A percentile compares a stretch with the other conserved stretches of the same genome.
Evolutionary conservation across 2,797 vertebrate species (phyloP).

Genomic region (Eulemur rubriventer): DNA sequence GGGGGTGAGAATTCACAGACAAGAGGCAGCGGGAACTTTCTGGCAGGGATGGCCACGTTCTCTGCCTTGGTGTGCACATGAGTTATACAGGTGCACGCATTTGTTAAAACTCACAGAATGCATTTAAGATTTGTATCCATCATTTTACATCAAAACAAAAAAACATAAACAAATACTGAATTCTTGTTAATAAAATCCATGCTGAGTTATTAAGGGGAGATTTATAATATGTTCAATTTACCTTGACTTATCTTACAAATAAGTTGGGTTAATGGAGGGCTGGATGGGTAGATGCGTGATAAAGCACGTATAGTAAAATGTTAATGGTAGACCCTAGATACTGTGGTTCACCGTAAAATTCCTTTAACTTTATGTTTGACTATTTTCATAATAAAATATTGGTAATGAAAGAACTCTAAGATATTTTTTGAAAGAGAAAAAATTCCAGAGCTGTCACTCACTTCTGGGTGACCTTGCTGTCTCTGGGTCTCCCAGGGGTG

Average conservation of each 20-base stretch:
- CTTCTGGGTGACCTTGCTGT: not conserved
- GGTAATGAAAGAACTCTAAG: not conserved
- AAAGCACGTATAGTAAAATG: not conserved
- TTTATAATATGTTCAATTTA: conserved; percentile 1
- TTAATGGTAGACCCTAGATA: not conserved
- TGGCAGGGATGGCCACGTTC: not conserved
- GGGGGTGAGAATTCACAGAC: not conserved
- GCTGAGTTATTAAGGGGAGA: not conserved
- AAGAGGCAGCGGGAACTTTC: not conserved
- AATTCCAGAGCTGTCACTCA: not conserved
- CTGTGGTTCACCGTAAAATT: not conserved
- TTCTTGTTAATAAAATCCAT: not conserved
- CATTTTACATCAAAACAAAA: not conserved
- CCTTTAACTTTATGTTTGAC: not conserved
- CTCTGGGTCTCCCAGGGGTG: not conserved
- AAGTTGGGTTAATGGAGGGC: not conserved
- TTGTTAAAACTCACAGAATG: not conserved
- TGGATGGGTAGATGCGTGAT: not conserved
- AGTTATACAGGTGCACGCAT: not conserved
- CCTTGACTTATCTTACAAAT: not conserved
- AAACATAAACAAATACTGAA: not conserved
- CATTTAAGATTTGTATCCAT: not conserved
- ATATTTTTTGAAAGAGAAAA: not conserved
- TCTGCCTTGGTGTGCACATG: not conserved
- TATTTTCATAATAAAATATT: conserved; percentile 23